phyloP scores from a whole-genome alignment of 2,797 vertebrate species.

The Artibeus lituratus region DNA sequence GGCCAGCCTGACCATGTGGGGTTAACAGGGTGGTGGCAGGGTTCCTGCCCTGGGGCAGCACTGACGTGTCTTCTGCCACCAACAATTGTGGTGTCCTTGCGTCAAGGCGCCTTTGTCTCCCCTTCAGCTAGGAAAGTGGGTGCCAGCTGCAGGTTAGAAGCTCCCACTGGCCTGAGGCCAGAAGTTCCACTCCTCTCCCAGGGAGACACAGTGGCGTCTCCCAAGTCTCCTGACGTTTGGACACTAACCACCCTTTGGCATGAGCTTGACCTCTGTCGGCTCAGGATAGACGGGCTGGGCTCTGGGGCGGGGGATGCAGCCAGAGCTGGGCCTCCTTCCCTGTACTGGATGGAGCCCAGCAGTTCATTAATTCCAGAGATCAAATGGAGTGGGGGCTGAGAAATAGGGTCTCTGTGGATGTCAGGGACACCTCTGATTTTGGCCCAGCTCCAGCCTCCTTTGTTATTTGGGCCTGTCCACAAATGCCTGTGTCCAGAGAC shows the following conservation, averaged over 20 bases:
- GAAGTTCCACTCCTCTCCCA: constrained; percentile 66
- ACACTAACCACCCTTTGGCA: constrained; percentile 78
- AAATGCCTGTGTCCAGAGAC: background rate
- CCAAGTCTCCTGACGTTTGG: constrained; percentile 80
- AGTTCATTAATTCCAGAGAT: background rate
- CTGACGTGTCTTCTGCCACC: constrained; percentile 27
- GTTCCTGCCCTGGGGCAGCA: background rate
- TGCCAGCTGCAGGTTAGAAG: constrained; percentile 78
- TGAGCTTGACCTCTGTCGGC: constrained; percentile 1
- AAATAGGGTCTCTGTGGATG: background rate
- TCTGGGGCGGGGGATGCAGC: background rate
- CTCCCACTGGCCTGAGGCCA: constrained; percentile 75
- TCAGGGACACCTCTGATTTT: background rate
- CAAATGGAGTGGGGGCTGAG: background rate
- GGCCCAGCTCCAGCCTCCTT: background rate
- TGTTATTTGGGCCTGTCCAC: background rate
- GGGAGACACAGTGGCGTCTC: constrained; percentile 73
- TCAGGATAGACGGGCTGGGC: background rate
- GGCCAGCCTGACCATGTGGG: background rate
- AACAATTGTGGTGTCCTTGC: constrained; percentile 38
- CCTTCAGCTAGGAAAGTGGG: constrained; percentile 56
- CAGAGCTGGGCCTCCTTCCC: background rate
- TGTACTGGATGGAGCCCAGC: background rate
- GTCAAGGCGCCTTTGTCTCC: constrained; percentile 76
- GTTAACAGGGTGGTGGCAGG: constrained; percentile 34